Evolutionary conservation across 2,797 vertebrate genomes (phyloP).

Genomic region (Buceros bicornis): DNA sequence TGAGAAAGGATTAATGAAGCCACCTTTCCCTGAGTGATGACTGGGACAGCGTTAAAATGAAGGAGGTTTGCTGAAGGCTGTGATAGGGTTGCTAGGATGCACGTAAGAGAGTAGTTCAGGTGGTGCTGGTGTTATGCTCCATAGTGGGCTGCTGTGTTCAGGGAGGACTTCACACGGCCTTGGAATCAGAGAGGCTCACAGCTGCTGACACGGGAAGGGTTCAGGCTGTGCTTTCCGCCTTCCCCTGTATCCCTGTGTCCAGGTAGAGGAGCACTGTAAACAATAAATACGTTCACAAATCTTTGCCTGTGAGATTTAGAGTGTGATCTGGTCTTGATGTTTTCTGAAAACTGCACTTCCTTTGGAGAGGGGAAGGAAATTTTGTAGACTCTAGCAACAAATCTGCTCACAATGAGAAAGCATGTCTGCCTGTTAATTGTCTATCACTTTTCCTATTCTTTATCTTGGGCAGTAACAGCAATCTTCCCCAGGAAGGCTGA

Average conservation of each 20-base stretch:
- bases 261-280: neutral
- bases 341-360: neutral
- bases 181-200: neutral
- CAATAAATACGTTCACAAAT: neutral
- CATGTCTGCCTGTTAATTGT: neutral
- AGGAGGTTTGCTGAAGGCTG: neutral
- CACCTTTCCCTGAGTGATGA: neutral
- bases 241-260: neutral
- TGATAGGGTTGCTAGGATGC: neutral
- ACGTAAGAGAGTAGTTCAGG: neutral
- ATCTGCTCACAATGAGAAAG: neutral
- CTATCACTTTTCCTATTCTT: neutral
- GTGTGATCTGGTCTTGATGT: neutral
- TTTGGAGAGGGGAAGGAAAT: neutral
- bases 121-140: neutral
- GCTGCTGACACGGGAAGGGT: neutral
- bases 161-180: neutral
- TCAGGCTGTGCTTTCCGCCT: neutral
- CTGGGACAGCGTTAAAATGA: neutral
- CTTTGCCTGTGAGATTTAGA: neutral
- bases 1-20: conserved; percentile 2
- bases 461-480: neutral
- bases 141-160: neutral
- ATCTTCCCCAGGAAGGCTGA: neutral
- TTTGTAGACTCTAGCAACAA: neutral